phyloP scores from a whole-genome alignment of 2,888 invertebrate species.

The Phortica magna region DNA sequence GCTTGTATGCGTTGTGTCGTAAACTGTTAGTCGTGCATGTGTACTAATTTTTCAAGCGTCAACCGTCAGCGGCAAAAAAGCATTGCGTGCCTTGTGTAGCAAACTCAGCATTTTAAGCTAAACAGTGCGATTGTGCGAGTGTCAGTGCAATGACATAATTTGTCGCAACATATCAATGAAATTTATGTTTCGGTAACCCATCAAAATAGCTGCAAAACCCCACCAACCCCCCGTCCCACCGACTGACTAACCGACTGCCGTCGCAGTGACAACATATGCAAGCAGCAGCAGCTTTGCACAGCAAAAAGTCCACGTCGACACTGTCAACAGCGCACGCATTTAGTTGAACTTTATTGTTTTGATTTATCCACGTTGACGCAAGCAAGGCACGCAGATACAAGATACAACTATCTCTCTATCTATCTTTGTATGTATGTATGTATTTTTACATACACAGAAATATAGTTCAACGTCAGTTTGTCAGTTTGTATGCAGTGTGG shows the following conservation, averaged over 20 bases:
- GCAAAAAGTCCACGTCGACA: conserved; percentile 9
- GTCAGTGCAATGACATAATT: conserved; percentile 69
- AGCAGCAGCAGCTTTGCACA: background rate
- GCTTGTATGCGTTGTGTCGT: background rate
- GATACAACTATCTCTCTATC: background rate
- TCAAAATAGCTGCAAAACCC: conserved; percentile 18
- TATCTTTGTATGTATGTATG: too few relatives aligned
- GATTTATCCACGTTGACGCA: conserved; percentile 65
- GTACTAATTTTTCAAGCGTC: too few relatives aligned
- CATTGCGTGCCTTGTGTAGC: conserved; percentile 16
- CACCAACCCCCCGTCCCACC: background rate
- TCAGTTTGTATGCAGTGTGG: background rate
- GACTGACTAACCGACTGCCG: background rate
- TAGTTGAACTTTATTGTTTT: conserved; percentile 71
- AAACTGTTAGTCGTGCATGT: too few relatives aligned
- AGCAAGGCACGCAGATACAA: conserved; percentile 32
- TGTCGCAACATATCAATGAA: conserved; percentile 68
- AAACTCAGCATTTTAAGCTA: background rate
- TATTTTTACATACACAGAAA: background rate
- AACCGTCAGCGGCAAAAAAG: background rate
- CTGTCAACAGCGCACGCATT: conserved; percentile 61
- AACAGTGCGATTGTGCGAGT: conserved; percentile 29
- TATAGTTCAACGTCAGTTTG: background rate
- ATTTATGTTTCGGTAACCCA: conserved; percentile 22
- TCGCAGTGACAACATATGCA: background rate